Percentiles rank a stretch among this genome's conserved stretches.
These are phyloP conservation scores for Aurelia aurita DNA, from an alignment of 30 jellyfish, hydroid and myxozoan species.

Conservation along the genomic window DNA sequence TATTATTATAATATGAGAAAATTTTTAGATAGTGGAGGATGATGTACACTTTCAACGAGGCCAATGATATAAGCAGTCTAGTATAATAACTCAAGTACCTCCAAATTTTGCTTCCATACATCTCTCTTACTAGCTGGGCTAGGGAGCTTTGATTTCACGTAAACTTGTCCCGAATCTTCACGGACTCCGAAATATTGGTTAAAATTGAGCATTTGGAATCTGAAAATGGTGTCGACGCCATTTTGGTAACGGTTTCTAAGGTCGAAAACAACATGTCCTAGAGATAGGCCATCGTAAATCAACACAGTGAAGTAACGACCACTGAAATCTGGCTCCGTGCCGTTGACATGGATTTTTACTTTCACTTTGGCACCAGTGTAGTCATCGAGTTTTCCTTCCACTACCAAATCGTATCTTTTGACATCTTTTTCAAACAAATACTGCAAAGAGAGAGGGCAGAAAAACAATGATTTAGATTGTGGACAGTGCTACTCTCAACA, in stretches of 20 bases:
- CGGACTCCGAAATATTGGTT: slow-evolving; percentile 61
- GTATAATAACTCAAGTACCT: no score
- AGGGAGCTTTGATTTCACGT: slow-evolving; percentile 43
- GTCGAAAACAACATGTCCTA: slow-evolving; percentile 62
- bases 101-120: slow-evolving; percentile 56
- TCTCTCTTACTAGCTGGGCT: slow-evolving; percentile 4
- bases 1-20: no score
- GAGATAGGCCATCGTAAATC: slow-evolving; percentile 63
- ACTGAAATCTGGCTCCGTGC: slow-evolving; percentile 54
- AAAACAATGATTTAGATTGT: no score
- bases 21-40: no score
- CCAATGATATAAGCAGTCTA: no score
- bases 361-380: slow-evolving; percentile 64
- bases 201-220: slow-evolving; percentile 25
- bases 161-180: slow-evolving; percentile 52
- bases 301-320: slow-evolving; percentile 72
- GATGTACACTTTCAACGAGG: no score
- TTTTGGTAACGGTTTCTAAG: slow-evolving; percentile 67
- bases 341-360: slow-evolving; percentile 57
- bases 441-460: slow-evolving; percentile 46
- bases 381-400: slow-evolving; percentile 75
- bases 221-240: slow-evolving; percentile 36
- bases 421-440: slow-evolving; percentile 42
- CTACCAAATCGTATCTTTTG: slow-evolving; percentile 53
- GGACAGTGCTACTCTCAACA: no score